Evolutionary conservation across 2,113 vertebrate species (phyloP), one percentile per base, ranked within the genome.

Genomic region (Rhipidura dahli): DNA sequence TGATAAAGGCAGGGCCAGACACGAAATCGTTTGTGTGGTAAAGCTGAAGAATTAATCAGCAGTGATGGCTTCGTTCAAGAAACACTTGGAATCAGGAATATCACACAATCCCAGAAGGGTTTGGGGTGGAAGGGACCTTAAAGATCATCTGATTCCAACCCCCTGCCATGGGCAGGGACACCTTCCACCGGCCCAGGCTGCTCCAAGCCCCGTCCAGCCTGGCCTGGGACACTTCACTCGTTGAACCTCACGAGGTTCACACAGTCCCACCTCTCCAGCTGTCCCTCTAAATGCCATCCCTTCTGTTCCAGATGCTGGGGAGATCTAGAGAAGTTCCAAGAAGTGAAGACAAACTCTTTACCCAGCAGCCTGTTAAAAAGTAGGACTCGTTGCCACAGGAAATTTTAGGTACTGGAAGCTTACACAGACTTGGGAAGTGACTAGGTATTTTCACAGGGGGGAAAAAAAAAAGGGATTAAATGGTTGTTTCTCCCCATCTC

Each of bases 351-450:
- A 61, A 57, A 35, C 12, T 12, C 22, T 81, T 83, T 6, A 26
- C 9, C 20, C 35, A 59, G 28, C 10, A 31, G 15, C 18, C 42
- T 4, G 22, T 71, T 83, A 33, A 56, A 69, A 54, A 57, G 40
- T 1, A 54, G 45, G 20, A 18, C 37, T 89, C 0, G 0, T 27
- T 72, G 21, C 37, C 19, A 2, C 26, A 63, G 94, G 45, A 57
- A 54, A 31, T 57, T 33, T 37, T 17, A 35, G 54, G 21, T 56
- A 27, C 33, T 60, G 88, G 35, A 60, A 49, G 17, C 44, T 59
- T 54, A 18, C 14, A 1, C 0, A 39, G 61, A 4, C 22, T 24
- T 9, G 16, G 42, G 45, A 60, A 31, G 49, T 3, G 8, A 13
- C 59, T 80, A 22, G 54, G 8, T 71, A 15, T 22, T 86, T 76